Base-by-base conservation (phyloP, 2,888 invertebrate species). In the Leptopilina drosophilae region DNA sequence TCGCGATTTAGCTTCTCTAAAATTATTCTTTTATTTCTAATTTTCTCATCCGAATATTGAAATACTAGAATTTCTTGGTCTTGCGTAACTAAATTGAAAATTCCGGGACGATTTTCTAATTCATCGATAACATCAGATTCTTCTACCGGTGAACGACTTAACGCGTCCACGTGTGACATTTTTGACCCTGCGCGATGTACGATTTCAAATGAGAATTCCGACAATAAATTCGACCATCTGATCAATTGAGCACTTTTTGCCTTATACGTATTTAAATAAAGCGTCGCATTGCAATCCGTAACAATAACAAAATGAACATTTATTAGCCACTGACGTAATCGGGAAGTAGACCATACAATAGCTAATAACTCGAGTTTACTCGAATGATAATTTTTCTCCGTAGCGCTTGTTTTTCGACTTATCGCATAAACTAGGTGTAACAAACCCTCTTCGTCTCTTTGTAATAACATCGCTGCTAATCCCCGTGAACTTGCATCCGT, bases 301-400 rank as follows among this genome's bases (percentile, higher is more conserved):
- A 65, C 65, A 3, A 65, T n/a, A 5, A n/a, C 42, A 66, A 66
- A 42, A 66, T 46, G 8, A n/a, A 66, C n/a, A 15, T 66, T 42
- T 8, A 66, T 66, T 15, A 66, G 8, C 42, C 42, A 66, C 11
- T 78, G 78, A 14, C 83, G 64, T 7, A 84, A 56, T 33, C 80
- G 42, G 1, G 40, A 33, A 2, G 77, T 64, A 1, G 81, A 79
- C 77, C 81, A 83, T n/a, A 87, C 81, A 2, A 89, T 80, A 1
- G 88, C 87, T 15, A 89, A 66, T 6, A 83, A 67, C 67, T 90
- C 88, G 12, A 85, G 62, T 62, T 89, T 87, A 20, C 80, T 83
- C 0, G 84, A 84, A 67, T 84, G 84, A 65, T 87, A 86, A 7
- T 69, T 64, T 11, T 76, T 64, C 46, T 85, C 85, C 40, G 69